phyloP scores from a whole-genome alignment of 1,140 invertebrate species.

The Magallana ariakensis region DNA sequence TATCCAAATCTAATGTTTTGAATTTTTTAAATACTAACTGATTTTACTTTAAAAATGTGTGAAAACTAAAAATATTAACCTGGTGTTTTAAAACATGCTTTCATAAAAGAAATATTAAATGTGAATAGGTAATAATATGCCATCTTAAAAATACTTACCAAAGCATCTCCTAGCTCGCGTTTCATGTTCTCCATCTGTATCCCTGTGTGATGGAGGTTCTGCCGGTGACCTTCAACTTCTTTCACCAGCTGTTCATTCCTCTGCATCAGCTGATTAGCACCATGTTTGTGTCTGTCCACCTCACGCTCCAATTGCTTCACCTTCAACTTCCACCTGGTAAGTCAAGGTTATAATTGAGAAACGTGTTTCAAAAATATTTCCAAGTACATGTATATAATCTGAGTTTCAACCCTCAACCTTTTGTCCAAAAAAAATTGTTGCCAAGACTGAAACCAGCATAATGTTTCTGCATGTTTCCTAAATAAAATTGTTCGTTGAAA shows the following conservation, averaged over 20 bases:
- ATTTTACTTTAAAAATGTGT: too few relatives aligned
- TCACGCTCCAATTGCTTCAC: conserved; percentile 76
- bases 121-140: neutral
- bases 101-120: neutral
- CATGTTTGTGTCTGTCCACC: conserved; percentile 74
- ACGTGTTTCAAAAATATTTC: neutral
- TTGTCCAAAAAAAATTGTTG: too few relatives aligned
- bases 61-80: too few relatives aligned
- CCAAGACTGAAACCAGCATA: too few relatives aligned
- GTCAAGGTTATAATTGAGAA: neutral
- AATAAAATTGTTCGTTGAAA: too few relatives aligned
- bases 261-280: conserved; percentile 72
- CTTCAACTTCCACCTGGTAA: conserved; percentile 76
- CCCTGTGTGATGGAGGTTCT: conserved; percentile 68
- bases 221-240: conserved; percentile 70
- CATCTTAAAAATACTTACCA: conserved; percentile 61
- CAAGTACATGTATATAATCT: too few relatives aligned
- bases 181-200: conserved; percentile 75
- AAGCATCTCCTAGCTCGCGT: conserved; percentile 75
- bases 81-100: too few relatives aligned
- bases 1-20: too few relatives aligned
- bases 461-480: too few relatives aligned
- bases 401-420: too few relatives aligned
- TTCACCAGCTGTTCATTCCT: conserved; percentile 76
- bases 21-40: too few relatives aligned